These are phyloP conservation scores for Recurvirostra avosetta DNA, from an alignment of 2,113 vertebrate species.

Conservation along the genomic window DNA sequence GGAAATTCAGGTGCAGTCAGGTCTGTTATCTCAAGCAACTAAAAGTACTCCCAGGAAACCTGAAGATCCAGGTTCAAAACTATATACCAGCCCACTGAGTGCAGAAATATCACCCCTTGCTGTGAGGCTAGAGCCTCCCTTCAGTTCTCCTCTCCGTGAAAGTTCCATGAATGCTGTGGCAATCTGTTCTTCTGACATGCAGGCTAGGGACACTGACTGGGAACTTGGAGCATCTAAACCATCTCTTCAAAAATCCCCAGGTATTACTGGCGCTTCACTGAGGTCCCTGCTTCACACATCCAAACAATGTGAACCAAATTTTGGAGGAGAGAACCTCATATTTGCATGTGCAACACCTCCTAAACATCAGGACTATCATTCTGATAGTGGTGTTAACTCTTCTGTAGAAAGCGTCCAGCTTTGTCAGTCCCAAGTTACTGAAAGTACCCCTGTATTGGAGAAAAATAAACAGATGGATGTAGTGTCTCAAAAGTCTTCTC, in stretches of 20 bases:
- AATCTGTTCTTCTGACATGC: fast-evolving
- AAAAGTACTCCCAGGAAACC: neutral
- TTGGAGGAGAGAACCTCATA: neutral
- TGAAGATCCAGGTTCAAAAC: neutral
- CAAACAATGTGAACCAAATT: neutral
- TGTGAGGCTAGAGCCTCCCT: neutral
- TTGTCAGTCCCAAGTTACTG: neutral
- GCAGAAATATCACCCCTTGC: neutral
- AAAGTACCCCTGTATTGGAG: neutral
- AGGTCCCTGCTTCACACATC: neutral
- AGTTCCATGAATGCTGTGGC: neutral
- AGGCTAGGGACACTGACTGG: neutral
- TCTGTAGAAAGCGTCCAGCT: neutral
- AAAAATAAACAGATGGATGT: neutral
- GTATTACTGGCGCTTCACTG: neutral
- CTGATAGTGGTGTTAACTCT: neutral
- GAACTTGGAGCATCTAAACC: neutral
- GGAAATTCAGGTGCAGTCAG: neutral
- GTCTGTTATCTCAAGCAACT: neutral
- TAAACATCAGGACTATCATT: neutral
- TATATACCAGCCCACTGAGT: neutral
- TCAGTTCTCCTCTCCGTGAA: neutral
- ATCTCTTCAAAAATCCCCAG: neutral
- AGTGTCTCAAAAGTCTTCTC: neutral
- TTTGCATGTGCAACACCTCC: neutral